Conservation (phyloP, 2,113 vertebrate genomes). For the Catharus minimus region DNA sequence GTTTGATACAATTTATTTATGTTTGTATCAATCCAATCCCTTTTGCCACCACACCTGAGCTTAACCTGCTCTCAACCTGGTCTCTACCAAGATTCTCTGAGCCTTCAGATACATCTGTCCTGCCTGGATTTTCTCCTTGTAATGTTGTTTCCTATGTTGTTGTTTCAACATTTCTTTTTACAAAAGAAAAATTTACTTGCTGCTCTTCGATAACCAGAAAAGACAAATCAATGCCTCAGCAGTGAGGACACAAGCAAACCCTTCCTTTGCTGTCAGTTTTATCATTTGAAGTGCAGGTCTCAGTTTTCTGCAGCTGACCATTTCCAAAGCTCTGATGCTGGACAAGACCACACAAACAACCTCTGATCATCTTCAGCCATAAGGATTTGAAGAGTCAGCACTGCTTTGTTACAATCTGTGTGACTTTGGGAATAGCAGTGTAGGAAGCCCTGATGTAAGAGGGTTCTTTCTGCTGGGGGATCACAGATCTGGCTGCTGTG, state of each 20-base stretch:
- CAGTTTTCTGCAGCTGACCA: not conserved
- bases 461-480: not conserved
- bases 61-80: not conserved
- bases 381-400: not conserved
- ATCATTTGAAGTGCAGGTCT: not conserved
- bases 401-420: not conserved
- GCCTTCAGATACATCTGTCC: not conserved
- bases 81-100: not conserved
- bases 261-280: not conserved
- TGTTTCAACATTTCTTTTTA: not conserved
- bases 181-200: not conserved
- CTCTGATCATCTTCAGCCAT: not conserved
- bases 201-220: not conserved
- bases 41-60: not conserved
- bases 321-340: not conserved
- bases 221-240: not conserved
- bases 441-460: not conserved
- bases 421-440: not conserved
- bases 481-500: rapidly evolving
- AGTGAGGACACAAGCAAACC: not conserved
- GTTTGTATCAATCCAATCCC: not conserved
- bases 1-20: not conserved
- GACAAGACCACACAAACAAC: not conserved
- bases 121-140: not conserved
- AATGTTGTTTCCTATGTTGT: not conserved